These are phyloP conservation scores for Lemur catta DNA, from an alignment of 2,797 vertebrate genomes.

Conservation along the genomic window DNA sequence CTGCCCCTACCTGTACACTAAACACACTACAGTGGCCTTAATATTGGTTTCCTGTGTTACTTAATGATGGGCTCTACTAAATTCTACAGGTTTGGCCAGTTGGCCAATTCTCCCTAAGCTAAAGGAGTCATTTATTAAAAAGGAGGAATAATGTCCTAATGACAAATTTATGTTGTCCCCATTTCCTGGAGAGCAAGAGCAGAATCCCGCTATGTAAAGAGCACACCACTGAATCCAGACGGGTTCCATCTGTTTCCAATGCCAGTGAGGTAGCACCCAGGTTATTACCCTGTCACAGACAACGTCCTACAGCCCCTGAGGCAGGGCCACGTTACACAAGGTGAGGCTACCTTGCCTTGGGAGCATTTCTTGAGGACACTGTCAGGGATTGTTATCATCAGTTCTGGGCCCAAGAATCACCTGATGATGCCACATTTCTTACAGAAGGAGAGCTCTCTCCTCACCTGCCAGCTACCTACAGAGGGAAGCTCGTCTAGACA, in stretches of 20 bases:
- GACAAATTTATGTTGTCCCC: neutral
- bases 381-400: neutral
- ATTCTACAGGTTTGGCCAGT: neutral
- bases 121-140: neutral
- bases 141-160: neutral
- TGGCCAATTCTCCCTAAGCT: neutral
- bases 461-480: neutral
- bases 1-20: neutral
- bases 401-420: neutral
- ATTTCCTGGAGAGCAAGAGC: neutral
- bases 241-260: neutral
- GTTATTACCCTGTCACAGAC: neutral
- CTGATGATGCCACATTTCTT: neutral
- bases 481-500: neutral
- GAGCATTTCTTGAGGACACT: neutral
- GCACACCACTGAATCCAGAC: neutral
- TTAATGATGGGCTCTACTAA: neutral
- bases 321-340: rapidly evolving
- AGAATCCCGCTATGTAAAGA: neutral
- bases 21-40: neutral
- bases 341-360: neutral
- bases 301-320: neutral
- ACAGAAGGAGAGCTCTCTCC: neutral
- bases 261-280: neutral
- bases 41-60: neutral